Conservation (phyloP, 2,797 vertebrate species). For the Alectoris magna region DNA sequence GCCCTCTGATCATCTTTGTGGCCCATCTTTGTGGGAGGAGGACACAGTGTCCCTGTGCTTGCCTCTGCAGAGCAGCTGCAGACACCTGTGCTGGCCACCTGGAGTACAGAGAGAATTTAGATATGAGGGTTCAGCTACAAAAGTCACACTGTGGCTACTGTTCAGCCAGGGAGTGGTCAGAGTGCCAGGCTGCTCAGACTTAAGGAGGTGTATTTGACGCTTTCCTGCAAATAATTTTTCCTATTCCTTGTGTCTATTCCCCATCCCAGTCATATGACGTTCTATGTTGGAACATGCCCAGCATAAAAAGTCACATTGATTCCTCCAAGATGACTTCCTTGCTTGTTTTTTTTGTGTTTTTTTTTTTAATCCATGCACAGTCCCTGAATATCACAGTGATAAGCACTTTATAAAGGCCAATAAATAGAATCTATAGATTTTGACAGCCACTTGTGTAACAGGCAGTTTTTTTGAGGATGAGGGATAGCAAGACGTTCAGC, state of each 20-base stretch:
- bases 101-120: not conserved
- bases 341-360: not conserved
- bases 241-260: not conserved
- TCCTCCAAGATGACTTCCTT: not conserved
- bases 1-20: not conserved
- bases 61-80: not conserved
- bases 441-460: conserved; percentile 21
- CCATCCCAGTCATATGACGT: not conserved
- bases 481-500: not conserved
- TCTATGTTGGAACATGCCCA: not conserved
- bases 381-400: not conserved
- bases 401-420: conserved; percentile 9
- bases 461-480: conserved; percentile 29
- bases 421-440: conserved; percentile 29
- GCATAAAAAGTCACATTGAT: not conserved
- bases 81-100: not conserved
- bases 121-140: not conserved
- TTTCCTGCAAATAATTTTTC: not conserved
- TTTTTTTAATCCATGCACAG: not conserved
- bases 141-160: rapidly evolving
- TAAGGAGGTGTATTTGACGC: not conserved
- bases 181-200: not conserved
- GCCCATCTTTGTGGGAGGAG: not conserved
- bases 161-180: not conserved
- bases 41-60: rapidly evolving